Percentiles rank a stretch among this genome's conserved stretches.
These are phyloP conservation scores for Melanchra persicariae DNA, from an alignment of 2,888 invertebrate species.

Conservation along the genomic window DNA sequence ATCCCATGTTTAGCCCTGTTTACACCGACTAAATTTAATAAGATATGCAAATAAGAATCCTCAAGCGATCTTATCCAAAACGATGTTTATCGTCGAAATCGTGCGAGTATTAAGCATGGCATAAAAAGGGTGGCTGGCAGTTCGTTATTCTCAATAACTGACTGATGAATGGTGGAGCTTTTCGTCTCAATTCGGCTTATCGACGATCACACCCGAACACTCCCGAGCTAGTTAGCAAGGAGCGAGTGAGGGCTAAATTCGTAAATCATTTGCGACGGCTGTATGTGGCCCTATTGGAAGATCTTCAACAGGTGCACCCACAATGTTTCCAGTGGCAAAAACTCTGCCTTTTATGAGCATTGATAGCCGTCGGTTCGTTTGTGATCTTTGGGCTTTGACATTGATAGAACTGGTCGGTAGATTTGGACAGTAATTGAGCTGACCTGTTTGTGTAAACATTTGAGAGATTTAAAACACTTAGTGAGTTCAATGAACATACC, in stretches of 20 bases:
- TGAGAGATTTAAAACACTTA: background rate
- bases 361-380: slow-evolving; percentile 70
- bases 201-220: slow-evolving; percentile 83
- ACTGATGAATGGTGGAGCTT: slow-evolving; percentile 89
- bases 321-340: slow-evolving; percentile 81
- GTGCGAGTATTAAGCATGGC: slow-evolving; percentile 81
- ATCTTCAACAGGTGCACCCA: slow-evolving; percentile 81
- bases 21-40: slow-evolving; percentile 62
- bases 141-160: slow-evolving; percentile 87
- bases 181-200: slow-evolving; percentile 90
- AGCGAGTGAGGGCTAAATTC: slow-evolving; percentile 73
- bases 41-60: slow-evolving; percentile 74
- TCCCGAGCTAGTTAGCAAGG: slow-evolving; percentile 85
- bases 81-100: slow-evolving; percentile 80
- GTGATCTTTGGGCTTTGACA: slow-evolving; percentile 71
- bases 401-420: slow-evolving; percentile 60
- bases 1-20: slow-evolving; percentile 52
- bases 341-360: slow-evolving; percentile 80
- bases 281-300: slow-evolving; percentile 81
- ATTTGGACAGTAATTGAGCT: slow-evolving; percentile 57
- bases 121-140: slow-evolving; percentile 81
- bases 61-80: slow-evolving; percentile 70
- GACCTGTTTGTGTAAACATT: slow-evolving; percentile 21
- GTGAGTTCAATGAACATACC: background rate
- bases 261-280: slow-evolving; percentile 86